These are phyloP conservation scores for Acronicta alni DNA, from an alignment of 2,888 invertebrate genomes.

Conservation along the genomic window DNA sequence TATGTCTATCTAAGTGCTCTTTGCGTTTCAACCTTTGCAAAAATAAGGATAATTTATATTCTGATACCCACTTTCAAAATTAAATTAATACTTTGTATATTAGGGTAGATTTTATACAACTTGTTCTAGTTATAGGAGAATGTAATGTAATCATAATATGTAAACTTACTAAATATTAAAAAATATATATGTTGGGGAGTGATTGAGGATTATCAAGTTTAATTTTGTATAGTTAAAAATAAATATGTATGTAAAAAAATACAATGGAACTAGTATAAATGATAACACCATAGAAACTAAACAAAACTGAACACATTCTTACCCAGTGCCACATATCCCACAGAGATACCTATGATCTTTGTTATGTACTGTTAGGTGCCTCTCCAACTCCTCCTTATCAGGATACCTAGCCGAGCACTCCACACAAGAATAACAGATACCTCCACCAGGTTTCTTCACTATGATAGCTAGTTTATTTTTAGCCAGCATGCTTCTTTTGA, in stretches of 20 bases:
- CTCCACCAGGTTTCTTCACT: conserved; percentile 91
- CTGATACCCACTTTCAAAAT: not conserved
- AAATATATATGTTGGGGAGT: too few species aligned
- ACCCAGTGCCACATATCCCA: conserved; percentile 93
- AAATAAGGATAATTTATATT: not conserved
- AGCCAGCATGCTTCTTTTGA: conserved; percentile 85
- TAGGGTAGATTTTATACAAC: too few species aligned
- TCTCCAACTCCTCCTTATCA: conserved; percentile 92
- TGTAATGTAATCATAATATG: too few species aligned
- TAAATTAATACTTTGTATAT: too few species aligned
- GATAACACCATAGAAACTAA: not conserved
- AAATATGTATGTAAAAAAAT: too few species aligned
- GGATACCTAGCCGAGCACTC: conserved; percentile 93
- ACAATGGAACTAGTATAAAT: not conserved
- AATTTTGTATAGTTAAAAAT: too few species aligned
- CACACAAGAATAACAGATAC: conserved; percentile 92
- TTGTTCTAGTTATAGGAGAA: too few species aligned
- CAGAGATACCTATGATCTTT: conserved; percentile 93
- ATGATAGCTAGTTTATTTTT: conserved; percentile 94
- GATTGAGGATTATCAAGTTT: too few species aligned
- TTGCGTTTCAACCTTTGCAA: conserved; percentile 91
- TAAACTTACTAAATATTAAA: too few species aligned
- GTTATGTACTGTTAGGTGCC: conserved; percentile 92
- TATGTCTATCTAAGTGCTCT: conserved; percentile 93
- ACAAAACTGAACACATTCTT: too few species aligned